Conservation (phyloP, 2,888 invertebrate genomes). For the Archaeoteleia sp. region DNA sequence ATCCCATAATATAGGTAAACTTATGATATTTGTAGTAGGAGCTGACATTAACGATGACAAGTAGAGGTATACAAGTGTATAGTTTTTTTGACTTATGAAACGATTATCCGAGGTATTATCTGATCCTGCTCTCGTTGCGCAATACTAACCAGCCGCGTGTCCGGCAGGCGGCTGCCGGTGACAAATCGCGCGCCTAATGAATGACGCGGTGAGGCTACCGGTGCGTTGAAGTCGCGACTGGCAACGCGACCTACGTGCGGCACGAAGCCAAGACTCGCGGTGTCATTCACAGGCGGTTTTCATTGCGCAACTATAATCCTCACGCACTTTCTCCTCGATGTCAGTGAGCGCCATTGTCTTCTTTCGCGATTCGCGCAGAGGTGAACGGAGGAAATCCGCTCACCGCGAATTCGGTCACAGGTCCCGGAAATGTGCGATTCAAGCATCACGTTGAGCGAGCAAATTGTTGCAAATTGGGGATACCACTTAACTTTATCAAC, state of each 20-base stretch:
- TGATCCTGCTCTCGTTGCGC: too few relatives aligned
- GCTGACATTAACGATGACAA: too few relatives aligned
- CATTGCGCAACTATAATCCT: slow-evolving; percentile 68
- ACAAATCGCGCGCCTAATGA: slow-evolving; percentile 43
- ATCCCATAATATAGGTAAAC: too few relatives aligned
- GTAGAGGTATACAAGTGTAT: too few relatives aligned
- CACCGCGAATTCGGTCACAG: slow-evolving; percentile 43
- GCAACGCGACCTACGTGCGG: slow-evolving; percentile 50
- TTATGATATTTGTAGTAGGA: too few relatives aligned
- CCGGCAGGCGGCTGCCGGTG: background rate
- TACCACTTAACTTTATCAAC: too few relatives aligned
- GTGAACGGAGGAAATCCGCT: slow-evolving; percentile 36
- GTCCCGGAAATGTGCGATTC: slow-evolving; percentile 34
- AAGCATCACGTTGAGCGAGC: too few relatives aligned
- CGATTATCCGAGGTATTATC: too few relatives aligned
- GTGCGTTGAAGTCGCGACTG: slow-evolving; percentile 61
- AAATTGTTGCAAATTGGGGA: too few relatives aligned
- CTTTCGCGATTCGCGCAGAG: slow-evolving; percentile 30
- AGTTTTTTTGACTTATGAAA: too few relatives aligned
- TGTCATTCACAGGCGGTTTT: slow-evolving; percentile 72
- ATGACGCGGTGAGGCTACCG: slow-evolving; percentile 59
- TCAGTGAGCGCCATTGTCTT: slow-evolving; percentile 52
- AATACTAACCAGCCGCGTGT: background rate
- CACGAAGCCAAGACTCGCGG: slow-evolving; percentile 47
- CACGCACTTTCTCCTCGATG: slow-evolving; percentile 70